Percentiles rank a stretch among this genome's conserved stretches.
phyloP scores from a whole-genome alignment of 92 coral and sea anemone species.

The Muricea muricata region DNA sequence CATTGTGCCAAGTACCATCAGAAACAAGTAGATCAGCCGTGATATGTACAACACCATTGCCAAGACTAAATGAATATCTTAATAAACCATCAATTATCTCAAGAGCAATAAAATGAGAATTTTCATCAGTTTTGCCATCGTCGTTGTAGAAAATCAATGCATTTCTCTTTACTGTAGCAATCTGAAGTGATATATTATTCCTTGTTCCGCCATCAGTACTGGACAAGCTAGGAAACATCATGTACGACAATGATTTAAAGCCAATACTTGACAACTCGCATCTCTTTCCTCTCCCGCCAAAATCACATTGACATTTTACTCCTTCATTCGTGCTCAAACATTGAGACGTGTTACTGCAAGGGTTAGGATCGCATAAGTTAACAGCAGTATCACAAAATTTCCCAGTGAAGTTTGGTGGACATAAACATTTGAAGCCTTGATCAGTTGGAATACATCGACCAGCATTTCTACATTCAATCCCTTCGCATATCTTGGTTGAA shows the following conservation, averaged over 20 bases:
- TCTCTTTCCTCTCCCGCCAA: conserved; percentile 74
- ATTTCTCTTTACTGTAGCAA: conserved; percentile 73
- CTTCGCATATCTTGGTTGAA: conserved; percentile 74
- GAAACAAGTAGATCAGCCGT: conserved; percentile 61
- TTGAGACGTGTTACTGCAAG: conserved; percentile 75
- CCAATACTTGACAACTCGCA: conserved; percentile 89
- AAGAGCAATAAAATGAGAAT: conserved; percentile 85
- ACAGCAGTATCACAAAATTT: conserved; percentile 75
- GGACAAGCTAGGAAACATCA: conserved; percentile 74
- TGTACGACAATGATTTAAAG: conserved; percentile 79
- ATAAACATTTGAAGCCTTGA: conserved; percentile 77
- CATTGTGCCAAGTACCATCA: conserved; percentile 94
- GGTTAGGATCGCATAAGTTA: conserved; percentile 80
- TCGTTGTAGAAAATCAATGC: conserved; percentile 79
- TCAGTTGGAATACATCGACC: conserved; percentile 75
- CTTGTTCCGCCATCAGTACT: conserved; percentile 66
- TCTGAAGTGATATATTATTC: conserved; percentile 81
- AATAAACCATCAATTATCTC: conserved; percentile 78
- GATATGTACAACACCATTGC: conserved; percentile 67
- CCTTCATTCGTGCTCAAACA: conserved; percentile 68
- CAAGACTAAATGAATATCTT: conserved; percentile 87
- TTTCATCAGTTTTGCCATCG: conserved; percentile 59
- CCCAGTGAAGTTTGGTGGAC: conserved; percentile 83
- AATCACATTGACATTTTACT: conserved; percentile 80
- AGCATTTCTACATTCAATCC: conserved; percentile 77